phyloP scores from a whole-genome alignment of 2,888 invertebrate species.

The Orthosia incerta region DNA sequence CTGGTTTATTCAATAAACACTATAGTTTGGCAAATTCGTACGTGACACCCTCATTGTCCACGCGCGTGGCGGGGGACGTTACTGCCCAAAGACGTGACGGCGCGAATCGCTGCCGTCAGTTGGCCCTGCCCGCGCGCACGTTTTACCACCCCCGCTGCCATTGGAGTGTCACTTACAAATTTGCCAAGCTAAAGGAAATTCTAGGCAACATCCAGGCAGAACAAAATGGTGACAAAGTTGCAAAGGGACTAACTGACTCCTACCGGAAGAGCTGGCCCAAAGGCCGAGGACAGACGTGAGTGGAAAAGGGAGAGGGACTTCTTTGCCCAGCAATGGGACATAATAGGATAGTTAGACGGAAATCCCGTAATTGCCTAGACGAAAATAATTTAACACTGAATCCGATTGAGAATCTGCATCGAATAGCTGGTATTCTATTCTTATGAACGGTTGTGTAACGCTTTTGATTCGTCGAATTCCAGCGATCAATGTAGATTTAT shows the following conservation, averaged over 20 bases:
- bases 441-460: constrained; percentile 24
- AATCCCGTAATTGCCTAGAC: not conserved
- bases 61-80: too few relatives aligned
- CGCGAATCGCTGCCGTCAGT: too few relatives aligned
- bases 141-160: too few relatives aligned
- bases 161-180: too few relatives aligned
- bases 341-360: too few relatives aligned
- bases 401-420: not conserved
- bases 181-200: not conserved
- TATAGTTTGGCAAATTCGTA: not conserved
- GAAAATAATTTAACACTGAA: not conserved
- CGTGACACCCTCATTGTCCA: too few relatives aligned
- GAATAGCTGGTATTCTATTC: constrained; percentile 3
- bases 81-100: too few relatives aligned
- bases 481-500: constrained; percentile 28
- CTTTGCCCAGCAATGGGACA: not conserved
- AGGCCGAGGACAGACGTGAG: not conserved
- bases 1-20: not conserved
- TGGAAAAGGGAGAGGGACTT: not conserved
- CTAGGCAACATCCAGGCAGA: not conserved
- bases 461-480: constrained; percentile 33
- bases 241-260: not conserved
- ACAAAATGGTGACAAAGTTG: not conserved
- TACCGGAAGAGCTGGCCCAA: not conserved
- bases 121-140: too few relatives aligned